Percentiles rank a stretch among this genome's conserved stretches.
phyloP scores from a whole-genome alignment of 1,140 invertebrate genomes.

The Aphaenogaster rudis region DNA sequence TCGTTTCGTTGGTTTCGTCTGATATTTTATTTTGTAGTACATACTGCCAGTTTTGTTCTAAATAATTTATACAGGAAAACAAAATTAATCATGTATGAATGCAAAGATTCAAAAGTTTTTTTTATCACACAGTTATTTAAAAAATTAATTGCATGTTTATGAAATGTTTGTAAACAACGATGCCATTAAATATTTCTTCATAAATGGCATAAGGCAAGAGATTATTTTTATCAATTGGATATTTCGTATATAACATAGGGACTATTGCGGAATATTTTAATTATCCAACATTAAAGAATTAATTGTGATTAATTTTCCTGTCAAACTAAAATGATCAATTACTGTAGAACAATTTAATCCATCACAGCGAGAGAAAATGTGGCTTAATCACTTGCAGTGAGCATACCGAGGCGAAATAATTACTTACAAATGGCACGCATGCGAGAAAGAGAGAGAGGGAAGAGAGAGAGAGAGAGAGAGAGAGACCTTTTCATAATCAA shows the following conservation, averaged over 20 bases:
- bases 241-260: background rate
- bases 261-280: slow-evolving; percentile 24
- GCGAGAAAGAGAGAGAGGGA: background rate
- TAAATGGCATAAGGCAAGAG: background rate
- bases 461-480: background rate
- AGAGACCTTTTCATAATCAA: slow-evolving; percentile 26
- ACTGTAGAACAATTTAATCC: slow-evolving; percentile 22
- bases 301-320: slow-evolving; percentile 41
- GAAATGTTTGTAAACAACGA: background rate
- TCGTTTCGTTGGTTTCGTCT: background rate
- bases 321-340: slow-evolving; percentile 48
- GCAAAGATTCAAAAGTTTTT: background rate
- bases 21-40: background rate
- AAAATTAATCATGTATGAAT: background rate
- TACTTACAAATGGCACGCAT: slow-evolving; percentile 12
- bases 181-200: background rate
- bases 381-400: slow-evolving; percentile 28
- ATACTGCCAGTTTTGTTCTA: background rate
- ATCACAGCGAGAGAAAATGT: slow-evolving; percentile 7
- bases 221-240: slow-evolving; percentile 12
- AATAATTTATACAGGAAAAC: slow-evolving; percentile 6
- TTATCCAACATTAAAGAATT: slow-evolving; percentile 51
- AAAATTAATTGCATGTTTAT: background rate
- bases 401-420: slow-evolving; percentile 22
- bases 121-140: background rate